Evolutionary conservation across 2,113 vertebrate species (phyloP), one percentile per base, ranked within the genome.

Genomic region (Megaceryle torquata): DNA sequence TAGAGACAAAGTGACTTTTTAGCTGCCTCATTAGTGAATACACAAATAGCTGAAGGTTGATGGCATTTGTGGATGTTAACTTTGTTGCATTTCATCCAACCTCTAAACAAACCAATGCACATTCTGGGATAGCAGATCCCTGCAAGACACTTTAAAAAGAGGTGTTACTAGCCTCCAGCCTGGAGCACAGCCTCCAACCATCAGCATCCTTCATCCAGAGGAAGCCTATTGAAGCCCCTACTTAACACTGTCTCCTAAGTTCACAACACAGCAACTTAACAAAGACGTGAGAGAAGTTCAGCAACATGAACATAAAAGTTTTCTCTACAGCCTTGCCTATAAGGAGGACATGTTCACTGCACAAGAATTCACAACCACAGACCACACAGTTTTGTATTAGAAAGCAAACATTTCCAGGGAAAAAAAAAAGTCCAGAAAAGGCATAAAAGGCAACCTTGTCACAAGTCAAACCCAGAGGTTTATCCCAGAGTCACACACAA

Each of bases 401-500:
- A 31, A 90, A 88, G 41, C 3, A 82, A 91, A 33, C 56, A 67
- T 70, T 65, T 72, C 20, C 48, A 48, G 26, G n/a, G 44, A 50
- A 51, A 60, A 56, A 88, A 82, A 89, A 76, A 12, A 31, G 48
- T 60, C 13, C 44, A 69, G 20, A 17, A n/a, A 59, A 74, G 13
- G 13, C 14, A 48, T 4, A 72, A 11, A 68, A 82, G 51, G 35
- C 1, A 1, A 71, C 20, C 24, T 33, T 76, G 17, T 77, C 26
- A 63, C 10, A 64, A 77, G 19, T 46, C 7, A 3, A 57, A 65
- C 10, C 9, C 33, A 18, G 0, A 1, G 11, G n/a, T 54, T 41
- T 67, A 6, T 7, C 65, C 35, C 5, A 1, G 6, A 2, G 20
- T 68, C 61, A 91, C 0, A 0, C 44, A 72, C 2, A 75, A 75